Percentiles rank a stretch among this genome's conserved stretches.
Evolutionary conservation across 92 coral and sea anemone species (phyloP).

Genomic region (Chrysogorgia sp.): DNA sequence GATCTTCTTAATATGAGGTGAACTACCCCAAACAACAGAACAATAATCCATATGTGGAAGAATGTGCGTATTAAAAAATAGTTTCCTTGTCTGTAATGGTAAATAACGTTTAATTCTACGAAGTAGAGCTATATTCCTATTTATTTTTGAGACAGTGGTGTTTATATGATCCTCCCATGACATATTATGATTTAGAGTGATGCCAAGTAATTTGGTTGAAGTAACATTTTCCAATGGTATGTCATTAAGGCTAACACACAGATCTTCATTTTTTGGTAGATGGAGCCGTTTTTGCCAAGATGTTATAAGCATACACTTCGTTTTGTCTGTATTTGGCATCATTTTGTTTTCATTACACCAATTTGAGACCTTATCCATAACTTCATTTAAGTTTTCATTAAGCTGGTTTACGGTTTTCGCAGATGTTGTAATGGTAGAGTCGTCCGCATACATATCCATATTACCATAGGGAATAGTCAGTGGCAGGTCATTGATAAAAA

Average conservation of each 20-base stretch:
- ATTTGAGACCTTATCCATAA: conserved; percentile 24
- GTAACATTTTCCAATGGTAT: conserved; percentile 22
- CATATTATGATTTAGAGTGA: conserved; percentile 34
- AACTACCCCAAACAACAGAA: conserved; percentile 48
- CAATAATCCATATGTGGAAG: conserved; percentile 44
- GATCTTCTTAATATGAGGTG: conserved; percentile 40
- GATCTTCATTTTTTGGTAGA: conserved; percentile 19
- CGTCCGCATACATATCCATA: conserved; percentile 34
- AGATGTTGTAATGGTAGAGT: conserved; percentile 37
- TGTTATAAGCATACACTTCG: conserved; percentile 43
- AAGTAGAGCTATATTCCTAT: conserved; percentile 39
- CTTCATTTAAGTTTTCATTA: conserved; percentile 14
- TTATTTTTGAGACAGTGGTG: conserved; percentile 25
- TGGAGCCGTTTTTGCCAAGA: conserved; percentile 48
- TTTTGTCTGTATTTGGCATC: conserved; percentile 30
- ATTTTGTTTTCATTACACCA: conserved; percentile 39
- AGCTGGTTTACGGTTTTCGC: conserved; percentile 33
- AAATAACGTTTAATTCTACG: conserved; percentile 37
- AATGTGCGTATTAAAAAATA: conserved; percentile 38
- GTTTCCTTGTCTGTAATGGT: conserved; percentile 23
- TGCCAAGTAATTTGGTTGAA: conserved; percentile 39
- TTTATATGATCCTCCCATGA: conserved; percentile 43
- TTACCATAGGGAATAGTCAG: background rate
- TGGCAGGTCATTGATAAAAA: conserved; percentile 43
- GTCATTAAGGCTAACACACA: conserved; percentile 28